phyloP scores from a whole-genome alignment of 2,797 vertebrate genomes.

The Chromis chromis region DNA sequence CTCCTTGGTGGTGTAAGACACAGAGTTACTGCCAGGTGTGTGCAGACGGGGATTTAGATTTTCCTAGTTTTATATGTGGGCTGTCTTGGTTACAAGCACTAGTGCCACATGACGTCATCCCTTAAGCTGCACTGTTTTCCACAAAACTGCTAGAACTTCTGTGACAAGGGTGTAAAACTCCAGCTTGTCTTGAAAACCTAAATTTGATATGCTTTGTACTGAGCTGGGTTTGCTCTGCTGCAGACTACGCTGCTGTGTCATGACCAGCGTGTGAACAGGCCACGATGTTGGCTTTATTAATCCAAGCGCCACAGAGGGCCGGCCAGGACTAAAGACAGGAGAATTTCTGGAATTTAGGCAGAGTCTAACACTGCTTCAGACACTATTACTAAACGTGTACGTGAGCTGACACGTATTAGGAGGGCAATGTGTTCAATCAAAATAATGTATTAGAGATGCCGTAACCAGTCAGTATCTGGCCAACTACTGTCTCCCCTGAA shows the following conservation, averaged over 20 bases:
- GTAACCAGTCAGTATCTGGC: background rate
- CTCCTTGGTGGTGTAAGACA: background rate
- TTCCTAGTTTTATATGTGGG: background rate
- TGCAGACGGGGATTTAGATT: too few species aligned
- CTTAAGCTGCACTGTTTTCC: too few species aligned
- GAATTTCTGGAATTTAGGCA: conserved; percentile 76
- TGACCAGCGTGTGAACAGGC: conserved; percentile 64
- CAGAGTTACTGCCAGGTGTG: background rate
- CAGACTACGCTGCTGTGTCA: conserved; percentile 42
- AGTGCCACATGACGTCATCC: background rate
- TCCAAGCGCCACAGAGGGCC: conserved; percentile 55
- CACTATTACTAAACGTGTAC: conserved; percentile 1
- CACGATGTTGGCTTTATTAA: conserved; percentile 77
- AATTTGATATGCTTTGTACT: background rate
- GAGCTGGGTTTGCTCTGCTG: background rate
- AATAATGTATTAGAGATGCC: background rate
- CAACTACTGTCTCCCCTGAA: too few species aligned
- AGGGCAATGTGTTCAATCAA: background rate
- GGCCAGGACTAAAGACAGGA: conserved; percentile 31
- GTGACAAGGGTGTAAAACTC: background rate
- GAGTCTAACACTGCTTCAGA: conserved; percentile 18
- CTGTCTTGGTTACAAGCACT: background rate
- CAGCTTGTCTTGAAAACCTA: background rate
- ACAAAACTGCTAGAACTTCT: background rate
- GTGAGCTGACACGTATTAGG: background rate